These are phyloP conservation scores for Ectemnius lituratus DNA, from an alignment of 2,888 invertebrate species.

Conservation along the genomic window DNA sequence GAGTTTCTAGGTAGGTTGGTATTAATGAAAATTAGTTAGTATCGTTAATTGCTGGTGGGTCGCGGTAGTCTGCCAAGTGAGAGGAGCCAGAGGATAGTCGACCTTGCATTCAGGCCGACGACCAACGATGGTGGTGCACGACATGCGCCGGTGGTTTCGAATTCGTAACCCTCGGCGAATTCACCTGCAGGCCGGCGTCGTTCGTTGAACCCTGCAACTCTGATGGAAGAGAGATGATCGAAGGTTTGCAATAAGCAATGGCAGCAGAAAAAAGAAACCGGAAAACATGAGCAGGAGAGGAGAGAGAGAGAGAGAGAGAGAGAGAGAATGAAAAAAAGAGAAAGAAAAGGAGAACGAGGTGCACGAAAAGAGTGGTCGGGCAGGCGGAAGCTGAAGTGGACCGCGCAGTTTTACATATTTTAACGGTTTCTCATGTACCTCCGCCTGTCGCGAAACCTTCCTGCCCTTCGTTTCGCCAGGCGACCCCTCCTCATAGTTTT, in stretches of 20 bases:
- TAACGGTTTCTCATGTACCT: conserved; percentile 68
- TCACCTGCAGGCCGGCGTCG: conserved; percentile 65
- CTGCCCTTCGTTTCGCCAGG: conserved; percentile 24
- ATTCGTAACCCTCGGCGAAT: conserved; percentile 45
- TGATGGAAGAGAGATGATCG: conserved; percentile 61
- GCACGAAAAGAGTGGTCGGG: conserved; percentile 19
- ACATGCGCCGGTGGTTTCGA: not conserved
- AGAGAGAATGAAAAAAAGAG: not conserved
- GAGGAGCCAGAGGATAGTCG: too few relatives aligned
- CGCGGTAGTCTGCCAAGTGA: too few relatives aligned
- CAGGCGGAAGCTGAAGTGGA: conserved; percentile 46
- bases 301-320: conserved; percentile 36
- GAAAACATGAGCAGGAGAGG: conserved; percentile 30
- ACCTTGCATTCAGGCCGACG: too few relatives aligned
- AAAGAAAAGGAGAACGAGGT: conserved; percentile 34
- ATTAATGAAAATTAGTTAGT: too few relatives aligned
- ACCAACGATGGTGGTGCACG: not conserved
- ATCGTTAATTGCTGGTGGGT: too few relatives aligned
- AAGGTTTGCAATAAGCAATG: conserved; percentile 58
- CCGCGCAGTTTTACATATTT: conserved; percentile 71
- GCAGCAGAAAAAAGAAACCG: not conserved
- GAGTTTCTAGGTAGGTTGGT: too few relatives aligned
- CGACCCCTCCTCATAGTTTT: conserved; percentile 25
- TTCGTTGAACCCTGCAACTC: conserved; percentile 66
- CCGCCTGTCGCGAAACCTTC: conserved; percentile 49